Base-by-base conservation (phyloP, 2,888 invertebrate genomes). In the Dione juno region DNA sequence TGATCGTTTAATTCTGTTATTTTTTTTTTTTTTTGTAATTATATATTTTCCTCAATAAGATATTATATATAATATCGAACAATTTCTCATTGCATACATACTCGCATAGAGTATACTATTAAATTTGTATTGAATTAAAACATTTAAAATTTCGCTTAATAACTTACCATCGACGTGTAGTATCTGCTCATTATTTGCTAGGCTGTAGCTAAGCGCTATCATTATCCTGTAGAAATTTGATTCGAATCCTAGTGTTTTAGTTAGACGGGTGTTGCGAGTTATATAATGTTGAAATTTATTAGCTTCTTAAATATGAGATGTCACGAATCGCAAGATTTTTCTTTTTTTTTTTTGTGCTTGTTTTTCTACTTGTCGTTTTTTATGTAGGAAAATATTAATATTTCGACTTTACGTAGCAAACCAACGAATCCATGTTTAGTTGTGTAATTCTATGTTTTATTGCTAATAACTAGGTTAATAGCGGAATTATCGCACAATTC, bases 101-200 rank as follows among this genome's bases (percentile, higher is more conserved):
- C n/a, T n/a, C n/a, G n/a, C n/a, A n/a, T n/a, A n/a, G n/a, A n/a
- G n/a, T n/a, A n/a, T n/a, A n/a, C n/a, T n/a, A n/a, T n/a, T n/a
- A n/a, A n/a, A n/a, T n/a, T n/a, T n/a, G n/a, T n/a, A n/a, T n/a
- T n/a, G n/a, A n/a, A n/a, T n/a, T n/a, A n/a, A n/a, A n/a, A n/a
- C n/a, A n/a, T n/a, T n/a, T n/a, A n/a, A n/a, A n/a, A n/a, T n/a
- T n/a, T n/a, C n/a, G n/a, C n/a, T n/a, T n/a, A n/a, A n/a, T n/a
- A n/a, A n/a, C n/a, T n/a, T 2, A 5, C 28, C 3, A 3, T 28
- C 5, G 5, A 5, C 5, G 5, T 28, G 28, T 3, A 28, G 28
- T 66, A 68, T 54, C 45, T 63, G 68, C 67, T 71, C 59, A 68
- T 71, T 67, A 68, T 68, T 58, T 68, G 59, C 65, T 68, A 61